Conservation (phyloP, 2,888 invertebrate species). For the Lottia scabra region DNA sequence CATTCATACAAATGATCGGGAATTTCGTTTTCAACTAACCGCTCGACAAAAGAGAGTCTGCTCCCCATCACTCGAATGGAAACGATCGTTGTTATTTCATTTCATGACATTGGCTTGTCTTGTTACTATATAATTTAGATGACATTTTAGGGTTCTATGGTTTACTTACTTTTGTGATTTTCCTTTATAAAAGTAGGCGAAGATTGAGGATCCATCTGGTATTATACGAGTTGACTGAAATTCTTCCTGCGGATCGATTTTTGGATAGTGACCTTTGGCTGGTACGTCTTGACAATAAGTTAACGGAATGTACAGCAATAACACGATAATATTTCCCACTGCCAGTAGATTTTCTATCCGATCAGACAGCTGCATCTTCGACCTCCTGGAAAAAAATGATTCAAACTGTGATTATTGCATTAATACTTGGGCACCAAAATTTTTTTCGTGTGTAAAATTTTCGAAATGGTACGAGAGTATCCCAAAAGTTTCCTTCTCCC, state of each 20-base stretch:
- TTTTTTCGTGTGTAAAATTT: too few relatives aligned
- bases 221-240: conserved; percentile 21
- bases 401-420: not conserved
- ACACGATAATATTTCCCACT: conserved; percentile 15
- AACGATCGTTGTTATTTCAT: too few relatives aligned
- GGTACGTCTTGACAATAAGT: conserved; percentile 16
- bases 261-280: conserved; percentile 2
- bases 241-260: conserved; percentile 14
- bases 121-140: too few relatives aligned
- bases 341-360: conserved; percentile 15
- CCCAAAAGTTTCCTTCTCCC: too few relatives aligned
- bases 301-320: conserved; percentile 18
- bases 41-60: too few relatives aligned
- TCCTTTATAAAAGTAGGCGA: conserved; percentile 19
- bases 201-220: conserved; percentile 11
- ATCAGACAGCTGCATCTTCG: conserved; percentile 22
- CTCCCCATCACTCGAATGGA: too few relatives aligned
- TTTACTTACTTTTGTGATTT: conserved; percentile 18
- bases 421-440: too few relatives aligned
- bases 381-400: conserved; percentile 12
- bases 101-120: too few relatives aligned
- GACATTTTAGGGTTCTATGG: too few relatives aligned
- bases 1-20: too few relatives aligned
- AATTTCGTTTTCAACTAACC: too few relatives aligned
- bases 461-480: too few relatives aligned